phyloP scores from a whole-genome alignment of 2,888 invertebrate species.

The Dendrolimus pini region DNA sequence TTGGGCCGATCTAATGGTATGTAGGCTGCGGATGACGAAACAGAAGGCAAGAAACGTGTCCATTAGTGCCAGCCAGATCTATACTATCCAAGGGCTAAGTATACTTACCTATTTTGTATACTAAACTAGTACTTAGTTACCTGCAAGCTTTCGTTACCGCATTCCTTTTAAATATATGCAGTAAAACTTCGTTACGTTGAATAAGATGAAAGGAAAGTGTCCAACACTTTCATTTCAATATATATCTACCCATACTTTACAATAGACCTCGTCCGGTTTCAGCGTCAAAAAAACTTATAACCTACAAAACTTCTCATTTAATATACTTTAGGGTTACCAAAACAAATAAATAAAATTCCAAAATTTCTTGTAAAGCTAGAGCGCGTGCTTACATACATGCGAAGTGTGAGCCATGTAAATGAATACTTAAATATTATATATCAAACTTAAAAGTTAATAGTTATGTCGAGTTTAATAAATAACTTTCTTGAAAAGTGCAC shows the following conservation, averaged over 20 bases:
- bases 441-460: too few species aligned
- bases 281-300: constrained; percentile 19
- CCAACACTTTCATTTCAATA: constrained; percentile 23
- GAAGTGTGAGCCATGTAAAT: too few species aligned
- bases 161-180: constrained; percentile 26
- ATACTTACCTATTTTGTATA: not conserved
- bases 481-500: too few species aligned
- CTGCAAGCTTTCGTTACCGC: constrained; percentile 39
- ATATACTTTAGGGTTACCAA: too few species aligned
- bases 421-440: too few species aligned
- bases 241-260: constrained; percentile 30
- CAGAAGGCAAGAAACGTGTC: not conserved
- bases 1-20: not conserved
- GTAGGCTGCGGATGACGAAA: not conserved
- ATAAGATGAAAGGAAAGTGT: constrained; percentile 37
- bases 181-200: constrained; percentile 13
- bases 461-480: too few species aligned
- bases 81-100: not conserved
- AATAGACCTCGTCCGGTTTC: constrained; percentile 30
- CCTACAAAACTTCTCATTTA: too few species aligned
- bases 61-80: not conserved
- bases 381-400: too few species aligned
- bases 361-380: too few species aligned
- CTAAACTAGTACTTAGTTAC: constrained; percentile 11
- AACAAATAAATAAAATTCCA: too few species aligned